Conservation (phyloP, 2,113 vertebrate genomes). For the Alces alces region DNA sequence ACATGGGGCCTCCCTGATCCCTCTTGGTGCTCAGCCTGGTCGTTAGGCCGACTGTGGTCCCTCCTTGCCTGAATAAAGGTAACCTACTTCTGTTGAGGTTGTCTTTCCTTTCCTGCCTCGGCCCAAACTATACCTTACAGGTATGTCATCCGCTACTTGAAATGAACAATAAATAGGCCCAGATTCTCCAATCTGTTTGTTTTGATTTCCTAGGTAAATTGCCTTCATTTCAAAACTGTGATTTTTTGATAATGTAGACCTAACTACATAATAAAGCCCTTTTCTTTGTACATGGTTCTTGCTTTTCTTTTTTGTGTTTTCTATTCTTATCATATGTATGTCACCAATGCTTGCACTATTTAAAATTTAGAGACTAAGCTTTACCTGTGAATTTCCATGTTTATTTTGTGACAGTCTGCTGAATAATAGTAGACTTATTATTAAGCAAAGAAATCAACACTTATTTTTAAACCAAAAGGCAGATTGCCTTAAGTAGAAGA, state of each 20-base stretch:
- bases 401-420: neutral
- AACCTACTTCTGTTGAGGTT: no score
- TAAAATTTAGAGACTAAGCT: neutral
- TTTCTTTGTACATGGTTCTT: neutral
- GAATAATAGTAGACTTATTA: neutral
- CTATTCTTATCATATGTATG: neutral
- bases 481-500: neutral
- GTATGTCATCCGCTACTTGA: neutral
- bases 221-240: neutral
- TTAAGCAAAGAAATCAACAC: neutral
- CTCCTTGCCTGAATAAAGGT: no score
- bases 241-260: neutral
- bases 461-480: neutral
- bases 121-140: no score
- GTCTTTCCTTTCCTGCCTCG: no score
- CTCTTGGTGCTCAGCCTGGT: no score
- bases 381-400: neutral
- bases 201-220: neutral
- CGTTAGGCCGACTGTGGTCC: accelerated
- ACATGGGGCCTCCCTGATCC: no score
- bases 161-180: neutral
- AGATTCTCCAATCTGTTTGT: neutral
- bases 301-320: neutral
- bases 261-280: neutral
- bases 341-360: neutral